Conservation (phyloP, 2,888 invertebrate species). For the Noctua janthina region DNA sequence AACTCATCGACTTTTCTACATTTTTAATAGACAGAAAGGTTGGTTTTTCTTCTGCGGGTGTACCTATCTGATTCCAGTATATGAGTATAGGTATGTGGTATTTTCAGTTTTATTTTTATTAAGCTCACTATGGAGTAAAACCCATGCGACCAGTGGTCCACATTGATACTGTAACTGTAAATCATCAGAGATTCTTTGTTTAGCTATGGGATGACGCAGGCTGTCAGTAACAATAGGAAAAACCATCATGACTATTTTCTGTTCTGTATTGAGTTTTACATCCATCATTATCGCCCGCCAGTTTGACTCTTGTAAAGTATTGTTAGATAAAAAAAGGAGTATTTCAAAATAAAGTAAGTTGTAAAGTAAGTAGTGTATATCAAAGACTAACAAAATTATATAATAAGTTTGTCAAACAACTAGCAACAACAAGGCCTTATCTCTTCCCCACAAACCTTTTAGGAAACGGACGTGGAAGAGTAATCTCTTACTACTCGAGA, state of each 20-base stretch:
- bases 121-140: not conserved
- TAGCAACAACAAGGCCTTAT: not conserved
- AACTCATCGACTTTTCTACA: conserved; percentile 71
- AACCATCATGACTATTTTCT: not conserved
- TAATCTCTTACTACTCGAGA: conserved; percentile 21
- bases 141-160: not conserved
- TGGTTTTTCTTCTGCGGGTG: conserved; percentile 34
- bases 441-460: conserved; percentile 7
- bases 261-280: not conserved
- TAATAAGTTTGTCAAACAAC: not conserved
- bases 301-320: not conserved
- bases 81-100: not conserved
- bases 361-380: too few species aligned
- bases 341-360: too few species aligned
- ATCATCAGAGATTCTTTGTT: not conserved
- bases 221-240: not conserved
- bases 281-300: not conserved
- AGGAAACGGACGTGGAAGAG: not conserved
- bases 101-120: not conserved
- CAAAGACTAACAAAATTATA: not conserved
- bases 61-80: conserved; percentile 14
- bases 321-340: not conserved
- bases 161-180: not conserved
- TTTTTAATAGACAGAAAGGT: conserved; percentile 71
- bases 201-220: not conserved